Base-by-base conservation (phyloP, 2,113 vertebrate genomes). In the Lepisosteus osseus region DNA sequence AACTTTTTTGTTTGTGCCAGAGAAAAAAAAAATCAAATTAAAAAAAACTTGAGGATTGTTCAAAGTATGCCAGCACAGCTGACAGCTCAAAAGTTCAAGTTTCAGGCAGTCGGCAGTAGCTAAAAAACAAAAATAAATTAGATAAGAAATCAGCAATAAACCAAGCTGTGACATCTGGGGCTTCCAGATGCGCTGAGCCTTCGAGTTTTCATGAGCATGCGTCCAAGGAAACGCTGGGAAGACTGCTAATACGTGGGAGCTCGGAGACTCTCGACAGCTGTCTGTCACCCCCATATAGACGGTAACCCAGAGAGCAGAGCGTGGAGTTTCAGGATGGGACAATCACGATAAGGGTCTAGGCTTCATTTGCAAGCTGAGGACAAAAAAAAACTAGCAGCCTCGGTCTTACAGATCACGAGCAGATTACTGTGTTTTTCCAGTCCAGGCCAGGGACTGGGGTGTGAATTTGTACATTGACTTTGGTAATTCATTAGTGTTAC, bases 31-130 rank as follows among this genome's bases (percentile, higher is more conserved):
- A 29, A 29, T 29, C 29, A 29, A 29, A 29, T 29, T 29, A 29
- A 29, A 77, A 71, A 79, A 85, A 79, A 81, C 82, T 83, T 78
- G 77, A 86, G 72, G 72, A 77, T 72, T 68, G 57, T 77, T 74
- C 81, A 70, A 76, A 73, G 78, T 78, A 79, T 77, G 86, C 80
- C 80, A 86, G 82, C 90, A 87, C 84, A 84, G 86, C 88, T 88
- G 85, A 88, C 83, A 80, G 75, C 1, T 14, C 63, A 64, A 62
- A 72, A 86, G 87, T 92, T 92, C 81, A 92, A 94, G 82, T 91
- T 87, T 80, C 85, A 86, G 92, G 88, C 86, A 87, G 85, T 83
- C 81, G 78, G 76, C 55, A 47, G 83, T 66, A 84, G 84, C 83
- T 84, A 56, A 79, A 71, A 45, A 57, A 77, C 47, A 61, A 75